A percentile compares a stretch with the other conserved stretches of the same genome.
Conservation (phyloP, 2,888 invertebrate species). For the Epistrophe eligans region DNA sequence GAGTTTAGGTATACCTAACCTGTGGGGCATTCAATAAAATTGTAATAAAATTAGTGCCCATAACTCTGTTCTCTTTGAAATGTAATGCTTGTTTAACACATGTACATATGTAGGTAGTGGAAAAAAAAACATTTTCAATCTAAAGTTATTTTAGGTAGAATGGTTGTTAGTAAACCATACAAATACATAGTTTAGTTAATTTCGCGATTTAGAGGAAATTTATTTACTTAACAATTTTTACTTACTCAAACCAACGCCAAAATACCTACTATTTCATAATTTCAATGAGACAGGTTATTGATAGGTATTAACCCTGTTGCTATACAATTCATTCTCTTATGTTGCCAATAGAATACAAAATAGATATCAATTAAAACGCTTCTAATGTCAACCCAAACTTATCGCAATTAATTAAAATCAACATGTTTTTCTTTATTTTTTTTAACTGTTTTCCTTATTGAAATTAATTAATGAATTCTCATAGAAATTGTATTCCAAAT, state of each 20-base stretch:
- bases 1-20: too few species aligned
- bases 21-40: too few species aligned
- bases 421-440: background rate
- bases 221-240: background rate
- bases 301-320: background rate
- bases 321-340: background rate
- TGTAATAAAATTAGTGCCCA: too few species aligned
- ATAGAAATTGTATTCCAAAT: constrained; percentile 7
- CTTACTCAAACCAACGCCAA: background rate
- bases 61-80: too few species aligned
- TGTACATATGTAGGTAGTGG: too few species aligned
- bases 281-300: constrained; percentile 13
- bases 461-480: background rate
- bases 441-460: constrained; percentile 12
- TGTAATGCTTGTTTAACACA: too few species aligned
- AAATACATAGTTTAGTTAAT: too few species aligned
- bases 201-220: too few species aligned
- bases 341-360: constrained; percentile 9
- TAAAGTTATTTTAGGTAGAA: too few species aligned
- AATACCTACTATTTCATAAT: background rate
- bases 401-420: constrained; percentile 26
- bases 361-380: constrained; percentile 14
- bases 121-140: too few species aligned
- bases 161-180: too few species aligned
- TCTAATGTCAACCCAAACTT: background rate